Evolutionary conservation across 1,140 invertebrate genomes (phyloP).

Genomic region (Saccostrea cuccullata): DNA sequence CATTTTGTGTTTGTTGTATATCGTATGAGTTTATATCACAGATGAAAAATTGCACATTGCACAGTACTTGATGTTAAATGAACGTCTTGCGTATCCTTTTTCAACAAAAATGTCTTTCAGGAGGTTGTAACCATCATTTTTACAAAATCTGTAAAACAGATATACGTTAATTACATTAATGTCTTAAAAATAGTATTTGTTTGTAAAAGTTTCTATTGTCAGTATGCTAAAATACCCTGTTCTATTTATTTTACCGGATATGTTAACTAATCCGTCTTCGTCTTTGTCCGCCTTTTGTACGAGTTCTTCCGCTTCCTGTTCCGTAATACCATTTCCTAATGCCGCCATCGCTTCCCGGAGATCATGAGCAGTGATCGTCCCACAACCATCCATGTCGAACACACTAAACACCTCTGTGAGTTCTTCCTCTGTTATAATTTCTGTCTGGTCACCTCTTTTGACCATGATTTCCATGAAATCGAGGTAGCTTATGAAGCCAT

Average conservation of each 20-base stretch:
- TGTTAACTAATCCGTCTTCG: constrained; percentile 34
- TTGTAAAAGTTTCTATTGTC: neutral
- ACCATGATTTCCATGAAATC: constrained; percentile 35
- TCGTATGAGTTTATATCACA: neutral
- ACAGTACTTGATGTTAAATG: neutral
- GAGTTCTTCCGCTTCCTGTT: constrained; percentile 36
- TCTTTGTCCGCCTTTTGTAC: constrained; percentile 37
- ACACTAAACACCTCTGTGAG: constrained; percentile 92
- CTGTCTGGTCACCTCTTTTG: neutral
- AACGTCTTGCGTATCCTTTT: neutral
- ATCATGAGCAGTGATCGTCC: constrained; percentile 85
- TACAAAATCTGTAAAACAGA: constrained; percentile 25
- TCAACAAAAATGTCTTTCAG: neutral
- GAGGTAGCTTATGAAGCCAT: constrained; percentile 23
- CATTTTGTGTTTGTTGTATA: no score
- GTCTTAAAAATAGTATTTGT: neutral
- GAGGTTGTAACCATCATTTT: constrained; percentile 14
- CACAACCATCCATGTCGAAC: constrained; percentile 97
- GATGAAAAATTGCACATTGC: constrained; percentile 3
- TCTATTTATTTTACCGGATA: constrained; percentile 5
- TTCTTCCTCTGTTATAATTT: constrained; percentile 15
- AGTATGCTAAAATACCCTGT: neutral
- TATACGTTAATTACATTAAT: neutral
- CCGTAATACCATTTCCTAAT: constrained; percentile 35
- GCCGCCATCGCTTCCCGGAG: constrained; percentile 31